Percentiles rank a stretch among this genome's conserved stretches.
Evolutionary conservation across 2,888 invertebrate species (phyloP).

Genomic region (Camptogramma bilineatum): DNA sequence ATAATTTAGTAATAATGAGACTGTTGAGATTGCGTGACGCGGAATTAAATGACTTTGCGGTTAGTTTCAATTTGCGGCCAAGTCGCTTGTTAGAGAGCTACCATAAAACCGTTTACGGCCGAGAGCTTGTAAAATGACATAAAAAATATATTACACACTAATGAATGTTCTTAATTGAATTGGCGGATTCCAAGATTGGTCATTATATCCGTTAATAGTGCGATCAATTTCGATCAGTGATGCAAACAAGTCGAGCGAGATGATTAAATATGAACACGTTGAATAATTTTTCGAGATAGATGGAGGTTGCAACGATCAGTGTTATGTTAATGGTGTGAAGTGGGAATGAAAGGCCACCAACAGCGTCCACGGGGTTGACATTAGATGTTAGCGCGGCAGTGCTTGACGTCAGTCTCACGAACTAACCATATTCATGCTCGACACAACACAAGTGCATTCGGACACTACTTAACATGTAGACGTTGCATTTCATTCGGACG

Average conservation of each 20-base stretch:
- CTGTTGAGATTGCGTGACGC: constrained; percentile 66
- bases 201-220: constrained; percentile 44
- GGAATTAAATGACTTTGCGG: constrained; percentile 71
- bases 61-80: constrained; percentile 73
- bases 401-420: constrained; percentile 47
- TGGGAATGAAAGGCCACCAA: constrained; percentile 52
- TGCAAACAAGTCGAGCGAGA: constrained; percentile 22
- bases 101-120: constrained; percentile 63
- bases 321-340: constrained; percentile 47
- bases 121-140: constrained; percentile 56
- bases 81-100: constrained; percentile 66
- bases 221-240: constrained; percentile 44
- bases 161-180: constrained; percentile 49
- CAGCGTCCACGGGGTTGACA: constrained; percentile 51
- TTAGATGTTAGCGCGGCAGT: constrained; percentile 51
- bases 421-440: constrained; percentile 37
- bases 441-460: constrained; percentile 41
- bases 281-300: constrained; percentile 22
- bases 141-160: constrained; percentile 49
- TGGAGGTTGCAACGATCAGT: constrained; percentile 38
- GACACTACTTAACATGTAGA: constrained; percentile 37
- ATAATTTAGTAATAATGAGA: constrained; percentile 46
- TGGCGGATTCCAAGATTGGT: constrained; percentile 44
- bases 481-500: constrained; percentile 39
- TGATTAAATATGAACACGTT: constrained; percentile 24